phyloP scores from a whole-genome alignment of 1,140 invertebrate genomes.

The Lineus longissimus region DNA sequence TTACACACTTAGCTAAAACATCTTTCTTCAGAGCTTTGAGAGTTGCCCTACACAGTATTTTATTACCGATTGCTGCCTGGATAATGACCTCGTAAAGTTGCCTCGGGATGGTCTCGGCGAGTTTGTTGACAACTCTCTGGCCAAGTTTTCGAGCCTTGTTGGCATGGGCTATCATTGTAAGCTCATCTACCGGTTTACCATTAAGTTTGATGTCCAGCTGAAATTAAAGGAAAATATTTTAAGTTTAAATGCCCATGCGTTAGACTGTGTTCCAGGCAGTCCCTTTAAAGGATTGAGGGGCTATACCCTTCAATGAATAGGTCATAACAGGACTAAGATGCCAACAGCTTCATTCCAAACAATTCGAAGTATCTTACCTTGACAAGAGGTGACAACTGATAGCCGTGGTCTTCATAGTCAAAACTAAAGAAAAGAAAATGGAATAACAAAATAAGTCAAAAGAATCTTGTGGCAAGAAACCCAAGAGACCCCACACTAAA shows the following conservation, averaged over 20 bases:
- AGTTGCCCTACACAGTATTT: constrained; percentile 81
- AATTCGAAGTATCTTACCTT: constrained; percentile 71
- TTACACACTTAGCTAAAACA: constrained; percentile 87
- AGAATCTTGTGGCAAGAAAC: too few relatives aligned
- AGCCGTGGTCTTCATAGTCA: constrained; percentile 92
- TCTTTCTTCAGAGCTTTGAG: constrained; percentile 86
- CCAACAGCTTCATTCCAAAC: too few relatives aligned
- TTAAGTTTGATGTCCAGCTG: constrained; percentile 80
- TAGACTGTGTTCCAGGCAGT: background rate
- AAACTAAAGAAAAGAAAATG: constrained; percentile 64
- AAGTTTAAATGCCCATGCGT: background rate
- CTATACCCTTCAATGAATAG: background rate
- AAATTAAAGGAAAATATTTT: constrained; percentile 35
- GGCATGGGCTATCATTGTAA: constrained; percentile 77
- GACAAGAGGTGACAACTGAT: constrained; percentile 66
- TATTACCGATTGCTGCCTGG: constrained; percentile 78
- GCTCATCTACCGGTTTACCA: constrained; percentile 76
- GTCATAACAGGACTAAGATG: too few relatives aligned
- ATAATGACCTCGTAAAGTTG: constrained; percentile 84
- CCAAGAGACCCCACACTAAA: too few relatives aligned
- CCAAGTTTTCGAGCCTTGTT: constrained; percentile 67
- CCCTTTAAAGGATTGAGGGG: background rate
- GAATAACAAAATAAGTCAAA: background rate
- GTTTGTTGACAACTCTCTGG: constrained; percentile 67
- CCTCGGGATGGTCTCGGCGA: constrained; percentile 84